Evolutionary conservation across 2,888 invertebrate species (phyloP).

Genomic region (Endomychus coccineus): DNA sequence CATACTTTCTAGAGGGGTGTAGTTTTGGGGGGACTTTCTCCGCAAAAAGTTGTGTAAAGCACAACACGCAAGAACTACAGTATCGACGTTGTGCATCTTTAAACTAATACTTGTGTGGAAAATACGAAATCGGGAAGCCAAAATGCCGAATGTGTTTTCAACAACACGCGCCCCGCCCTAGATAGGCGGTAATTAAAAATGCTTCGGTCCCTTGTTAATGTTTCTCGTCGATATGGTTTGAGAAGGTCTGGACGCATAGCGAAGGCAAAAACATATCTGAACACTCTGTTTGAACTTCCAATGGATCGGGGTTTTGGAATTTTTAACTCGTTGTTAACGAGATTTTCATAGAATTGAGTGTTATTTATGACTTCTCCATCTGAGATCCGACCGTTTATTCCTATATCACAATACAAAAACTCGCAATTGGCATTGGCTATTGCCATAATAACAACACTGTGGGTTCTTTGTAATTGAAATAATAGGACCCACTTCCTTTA

Average conservation of each 20-base stretch:
- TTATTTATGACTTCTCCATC: constrained; percentile 10
- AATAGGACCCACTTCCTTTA: constrained; percentile 9
- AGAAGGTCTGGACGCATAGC: constrained; percentile 13
- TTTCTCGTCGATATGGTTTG: constrained; percentile 14
- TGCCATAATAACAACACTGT: too few species aligned
- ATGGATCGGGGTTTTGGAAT: constrained; percentile 16
- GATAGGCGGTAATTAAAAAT: constrained; percentile 22
- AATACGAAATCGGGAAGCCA: constrained; percentile 26
- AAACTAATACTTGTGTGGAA: constrained; percentile 23
- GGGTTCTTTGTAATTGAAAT: constrained; percentile 20
- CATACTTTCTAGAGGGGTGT: too few species aligned
- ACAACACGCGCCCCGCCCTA: constrained; percentile 21
- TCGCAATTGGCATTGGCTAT: constrained; percentile 19
- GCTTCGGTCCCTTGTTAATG: constrained; percentile 10
- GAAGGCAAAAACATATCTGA: constrained; percentile 14
- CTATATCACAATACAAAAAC: constrained; percentile 21
- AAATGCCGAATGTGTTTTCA: constrained; percentile 27
- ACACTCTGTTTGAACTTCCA: constrained; percentile 16
- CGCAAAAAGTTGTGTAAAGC: constrained; percentile 9
- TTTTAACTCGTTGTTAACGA: constrained; percentile 14
- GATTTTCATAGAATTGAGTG: too few species aligned
- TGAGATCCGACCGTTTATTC: constrained; percentile 17
- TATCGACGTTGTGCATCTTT: constrained; percentile 5
- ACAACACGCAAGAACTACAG: constrained; percentile 8
- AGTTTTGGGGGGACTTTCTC: too few species aligned